Evolutionary conservation across 1,140 invertebrate genomes (phyloP).

Genomic region (Physella acuta): DNA sequence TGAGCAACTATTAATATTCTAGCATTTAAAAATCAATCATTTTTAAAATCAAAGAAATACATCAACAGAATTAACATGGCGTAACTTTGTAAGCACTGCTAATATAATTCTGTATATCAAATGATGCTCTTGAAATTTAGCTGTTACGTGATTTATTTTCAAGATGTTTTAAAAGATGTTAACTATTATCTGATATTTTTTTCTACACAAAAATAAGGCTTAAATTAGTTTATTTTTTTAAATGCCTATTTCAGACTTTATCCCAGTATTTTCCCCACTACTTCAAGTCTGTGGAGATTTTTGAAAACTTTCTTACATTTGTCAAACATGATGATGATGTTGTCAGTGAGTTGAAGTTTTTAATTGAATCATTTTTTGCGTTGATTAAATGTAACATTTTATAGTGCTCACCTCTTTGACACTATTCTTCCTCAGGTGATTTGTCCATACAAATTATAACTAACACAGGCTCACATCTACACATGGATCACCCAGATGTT

Average conservation of each 20-base stretch:
- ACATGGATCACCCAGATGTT: slow-evolving; percentile 49
- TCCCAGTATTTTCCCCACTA: slow-evolving; percentile 90
- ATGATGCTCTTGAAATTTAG: too few relatives aligned
- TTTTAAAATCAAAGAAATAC: too few relatives aligned
- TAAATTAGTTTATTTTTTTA: not conserved
- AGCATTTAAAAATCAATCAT: too few relatives aligned
- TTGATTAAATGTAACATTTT: not conserved
- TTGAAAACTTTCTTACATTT: slow-evolving; percentile 77
- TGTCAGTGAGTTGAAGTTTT: slow-evolving; percentile 63
- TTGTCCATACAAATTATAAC: slow-evolving; percentile 61
- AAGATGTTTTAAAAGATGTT: too few relatives aligned
- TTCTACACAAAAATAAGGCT: too few relatives aligned
- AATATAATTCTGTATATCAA: too few relatives aligned
- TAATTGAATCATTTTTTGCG: not conserved
- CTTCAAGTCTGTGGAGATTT: slow-evolving; percentile 83
- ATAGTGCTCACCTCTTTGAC: not conserved
- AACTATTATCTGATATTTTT: too few relatives aligned
- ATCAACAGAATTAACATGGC: too few relatives aligned
- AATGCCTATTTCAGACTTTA: slow-evolving; percentile 67
- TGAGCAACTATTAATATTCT: too few relatives aligned
- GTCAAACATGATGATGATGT: slow-evolving; percentile 79
- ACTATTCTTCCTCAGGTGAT: slow-evolving; percentile 66
- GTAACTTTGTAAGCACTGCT: too few relatives aligned
- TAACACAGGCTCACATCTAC: slow-evolving; percentile 57
- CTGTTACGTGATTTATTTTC: too few relatives aligned